phyloP scores from a whole-genome alignment of 1,140 invertebrate genomes.

The Adoxophyes honmai region DNA sequence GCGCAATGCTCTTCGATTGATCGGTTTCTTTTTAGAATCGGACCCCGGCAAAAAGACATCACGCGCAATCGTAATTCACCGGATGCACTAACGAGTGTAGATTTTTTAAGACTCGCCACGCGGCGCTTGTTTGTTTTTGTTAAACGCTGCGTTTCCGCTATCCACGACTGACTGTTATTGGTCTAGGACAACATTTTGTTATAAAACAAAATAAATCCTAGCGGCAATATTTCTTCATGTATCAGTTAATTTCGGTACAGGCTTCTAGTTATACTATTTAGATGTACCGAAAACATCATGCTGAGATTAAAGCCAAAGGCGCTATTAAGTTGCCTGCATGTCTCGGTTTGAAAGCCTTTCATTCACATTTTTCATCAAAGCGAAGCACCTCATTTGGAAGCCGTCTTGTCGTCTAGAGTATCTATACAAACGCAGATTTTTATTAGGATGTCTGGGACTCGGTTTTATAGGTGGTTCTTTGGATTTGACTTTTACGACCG shows the following conservation, averaged over 20 bases:
- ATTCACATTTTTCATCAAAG: slow-evolving; percentile 13
- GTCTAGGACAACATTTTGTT: not conserved
- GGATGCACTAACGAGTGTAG: slow-evolving; percentile 73
- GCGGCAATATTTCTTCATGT: not conserved
- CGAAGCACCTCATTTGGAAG: slow-evolving; percentile 3
- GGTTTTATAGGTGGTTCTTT: slow-evolving; percentile 5
- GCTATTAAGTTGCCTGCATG: not conserved
- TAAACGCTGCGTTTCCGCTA: slow-evolving; percentile 44
- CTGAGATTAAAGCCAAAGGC: too few relatives aligned
- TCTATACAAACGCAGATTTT: not conserved
- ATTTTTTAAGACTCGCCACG: slow-evolving; percentile 55
- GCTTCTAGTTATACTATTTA: not conserved
- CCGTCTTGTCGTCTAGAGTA: not conserved
- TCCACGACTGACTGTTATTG: slow-evolving; percentile 20
- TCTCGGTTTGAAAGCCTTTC: not conserved
- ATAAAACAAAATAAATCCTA: not conserved
- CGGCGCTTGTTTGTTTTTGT: slow-evolving; percentile 59
- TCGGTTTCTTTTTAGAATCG: slow-evolving; percentile 57
- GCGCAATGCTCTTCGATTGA: slow-evolving; percentile 56
- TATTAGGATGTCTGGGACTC: slow-evolving; percentile 11
- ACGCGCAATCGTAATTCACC: slow-evolving; percentile 67
- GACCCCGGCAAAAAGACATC: slow-evolving; percentile 51
- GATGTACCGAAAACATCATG: too few relatives aligned
- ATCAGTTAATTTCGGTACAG: too few relatives aligned
- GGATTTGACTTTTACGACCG: slow-evolving; percentile 15